Evolutionary conservation across 1,140 invertebrate genomes (phyloP), one percentile per base, ranked within the genome.

Genomic region (Teleogryllus occipitalis): DNA sequence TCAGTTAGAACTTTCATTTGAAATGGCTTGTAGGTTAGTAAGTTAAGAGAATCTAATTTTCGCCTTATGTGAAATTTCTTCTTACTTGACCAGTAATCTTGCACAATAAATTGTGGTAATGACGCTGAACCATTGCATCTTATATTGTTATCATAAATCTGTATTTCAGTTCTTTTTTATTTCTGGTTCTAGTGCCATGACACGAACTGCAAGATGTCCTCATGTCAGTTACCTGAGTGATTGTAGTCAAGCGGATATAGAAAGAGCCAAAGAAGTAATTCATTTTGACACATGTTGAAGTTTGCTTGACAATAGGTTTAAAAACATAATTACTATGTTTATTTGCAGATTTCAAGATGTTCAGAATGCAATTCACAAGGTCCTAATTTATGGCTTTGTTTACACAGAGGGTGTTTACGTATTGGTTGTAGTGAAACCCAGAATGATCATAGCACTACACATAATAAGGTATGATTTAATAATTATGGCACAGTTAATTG

Each of bases 371-470:
- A 87, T 12, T 88, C 87, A 65, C 84, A 85, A 27, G 93, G 93
- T 0, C 91, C 92, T 14, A 93, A 95, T 84, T 87, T 97, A 48
- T 96, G 95, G 95, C 88, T 96, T 39, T 97, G 96, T 84, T 86
- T 97, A 47, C 89, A 93, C 81, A 88, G 89, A 54, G 90, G 92
- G 54, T 97, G 96, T 85, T 88, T 91, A 54, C 91, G 91, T 84
- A 89, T 95, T 81, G 93, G 94, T 22, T 97, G 96, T 87, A 92
- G 93, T 8, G 92, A 95, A 83, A 89, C 90, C 39, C 89, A 89
- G 73, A 90, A 91, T 83, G 94, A 96, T 85, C 95, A 97, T 84
- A 94, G 93, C 83, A 91, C 91, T 27, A 84, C 88, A 77, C 95
- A 97, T 87, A 92, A 93, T 84, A 89, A 90, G 85, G 90, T 93